Conservation (phyloP, 1,140 invertebrate species). For the Eupeodes corollae region DNA sequence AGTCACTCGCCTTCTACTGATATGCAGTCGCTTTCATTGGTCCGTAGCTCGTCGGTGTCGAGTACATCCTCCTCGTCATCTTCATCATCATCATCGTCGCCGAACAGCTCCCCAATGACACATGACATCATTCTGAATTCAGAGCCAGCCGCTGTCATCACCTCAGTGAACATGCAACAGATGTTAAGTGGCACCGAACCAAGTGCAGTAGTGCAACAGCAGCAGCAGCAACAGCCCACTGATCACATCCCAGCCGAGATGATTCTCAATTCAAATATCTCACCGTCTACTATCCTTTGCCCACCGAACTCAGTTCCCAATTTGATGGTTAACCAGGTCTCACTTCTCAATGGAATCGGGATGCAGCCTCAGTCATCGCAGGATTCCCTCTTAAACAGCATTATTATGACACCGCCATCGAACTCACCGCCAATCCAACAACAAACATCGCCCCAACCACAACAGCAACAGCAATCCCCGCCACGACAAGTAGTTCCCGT, state of each 20-base stretch:
- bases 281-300: conserved; percentile 41
- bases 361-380: conserved; percentile 33
- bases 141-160: conserved; percentile 21
- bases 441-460: conserved; percentile 53
- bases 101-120: conserved; percentile 24
- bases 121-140: conserved; percentile 38
- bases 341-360: conserved; percentile 32
- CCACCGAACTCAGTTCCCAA: conserved; percentile 39
- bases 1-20: conserved; percentile 15
- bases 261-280: conserved; percentile 50
- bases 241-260: conserved; percentile 44
- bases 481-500: conserved; percentile 21
- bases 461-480: conserved; percentile 43
- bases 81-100: conserved; percentile 10
- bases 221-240: conserved; percentile 16
- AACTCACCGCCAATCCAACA: conserved; percentile 42
- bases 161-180: conserved; percentile 24
- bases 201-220: background rate
- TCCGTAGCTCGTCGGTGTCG: conserved; percentile 1
- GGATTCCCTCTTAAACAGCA: conserved; percentile 24
- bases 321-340: conserved; percentile 31
- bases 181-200: conserved; percentile 5
- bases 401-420: conserved; percentile 33
- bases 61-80: conserved; percentile 15
- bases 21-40: background rate